Evolutionary conservation across 2,113 vertebrate species (phyloP), one percentile per base, ranked within the genome.

Genomic region (Coptodon rendalli): DNA sequence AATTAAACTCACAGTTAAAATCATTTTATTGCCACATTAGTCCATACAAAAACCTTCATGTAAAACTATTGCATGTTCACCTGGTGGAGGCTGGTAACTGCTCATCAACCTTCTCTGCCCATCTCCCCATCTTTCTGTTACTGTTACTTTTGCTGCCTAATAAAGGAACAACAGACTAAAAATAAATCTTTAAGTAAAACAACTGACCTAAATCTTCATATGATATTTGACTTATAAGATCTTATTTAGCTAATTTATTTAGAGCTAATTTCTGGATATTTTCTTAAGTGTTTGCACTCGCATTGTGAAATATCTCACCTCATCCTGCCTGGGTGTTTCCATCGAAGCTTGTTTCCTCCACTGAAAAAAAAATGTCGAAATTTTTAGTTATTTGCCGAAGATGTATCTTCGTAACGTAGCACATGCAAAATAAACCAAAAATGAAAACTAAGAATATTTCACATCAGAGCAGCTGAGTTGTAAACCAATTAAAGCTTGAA

Each of bases 401-500:
- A 68, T 38, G 10, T 22, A 59, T 90, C 82, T 66, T 83, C 9
- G 14, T 56, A 54, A 38, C 19, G 3, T 85, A 4, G 66, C 66
- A 27, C 38, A 27, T 24, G 66, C 66, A 16, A 68, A 68, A 1
- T 1, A 6, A 68, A 24, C 43, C 9, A 16, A 52, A 19, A 27
- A 7, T 34, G 29, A 36, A 80, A 40, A 43, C 9, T 57, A 54
- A 29, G 11, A 71, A 56, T 48, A 54, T 38, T 6, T 38, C 43
- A 78, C 24, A 27, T 80, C 59, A 31, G 54, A 38, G 57, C 52
- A 43, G 71, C 13, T 66, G 53, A 87, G 73, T 82, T 29, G 84
- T 8, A 11, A 24, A 7, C 61, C 59, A 36, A 80, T 68, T 24
- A 85, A 83, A 89, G 79, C 88, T 81, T 93, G 86, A 93, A 92